Evolutionary conservation across 2,113 vertebrate species (phyloP).

Genomic region (Phylloscopus trochiloides): DNA sequence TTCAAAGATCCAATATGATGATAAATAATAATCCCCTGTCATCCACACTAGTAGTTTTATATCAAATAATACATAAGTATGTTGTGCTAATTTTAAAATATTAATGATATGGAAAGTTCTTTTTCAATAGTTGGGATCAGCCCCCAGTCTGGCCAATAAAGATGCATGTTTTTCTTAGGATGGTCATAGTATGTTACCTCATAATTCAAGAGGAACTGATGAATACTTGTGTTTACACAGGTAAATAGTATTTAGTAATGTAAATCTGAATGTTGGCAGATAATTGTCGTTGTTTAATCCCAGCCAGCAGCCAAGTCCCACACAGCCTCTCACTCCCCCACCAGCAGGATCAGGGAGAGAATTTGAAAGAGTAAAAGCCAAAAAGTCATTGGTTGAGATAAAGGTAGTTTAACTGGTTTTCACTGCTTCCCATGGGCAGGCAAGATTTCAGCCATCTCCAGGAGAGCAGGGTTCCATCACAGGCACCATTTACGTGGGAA

Average conservation of each 20-base stretch:
- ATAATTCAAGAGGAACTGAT: background rate
- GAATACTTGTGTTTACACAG: background rate
- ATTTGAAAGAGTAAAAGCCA: background rate
- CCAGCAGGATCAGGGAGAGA: fast-evolving
- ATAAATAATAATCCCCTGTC: background rate
- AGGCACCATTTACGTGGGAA: fast-evolving
- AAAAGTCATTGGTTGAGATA: background rate
- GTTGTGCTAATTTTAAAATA: background rate
- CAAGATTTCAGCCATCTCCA: background rate
- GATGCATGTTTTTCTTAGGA: background rate
- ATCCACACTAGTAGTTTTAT: background rate
- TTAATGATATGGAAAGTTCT: background rate
- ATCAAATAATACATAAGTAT: background rate
- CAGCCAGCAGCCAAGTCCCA: too few relatives aligned
- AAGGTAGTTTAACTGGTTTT: background rate
- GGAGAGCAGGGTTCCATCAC: background rate
- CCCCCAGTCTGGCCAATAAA: background rate
- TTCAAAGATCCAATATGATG: background rate
- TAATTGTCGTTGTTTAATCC: background rate
- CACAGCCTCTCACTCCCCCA: fast-evolving
- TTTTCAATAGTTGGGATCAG: background rate
- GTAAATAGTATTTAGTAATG: background rate
- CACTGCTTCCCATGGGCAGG: background rate
- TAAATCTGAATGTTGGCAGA: background rate
- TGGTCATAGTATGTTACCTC: background rate